phyloP scores from a whole-genome alignment of 2,888 invertebrate genomes.

The Psylliodes chrysocephalus region DNA sequence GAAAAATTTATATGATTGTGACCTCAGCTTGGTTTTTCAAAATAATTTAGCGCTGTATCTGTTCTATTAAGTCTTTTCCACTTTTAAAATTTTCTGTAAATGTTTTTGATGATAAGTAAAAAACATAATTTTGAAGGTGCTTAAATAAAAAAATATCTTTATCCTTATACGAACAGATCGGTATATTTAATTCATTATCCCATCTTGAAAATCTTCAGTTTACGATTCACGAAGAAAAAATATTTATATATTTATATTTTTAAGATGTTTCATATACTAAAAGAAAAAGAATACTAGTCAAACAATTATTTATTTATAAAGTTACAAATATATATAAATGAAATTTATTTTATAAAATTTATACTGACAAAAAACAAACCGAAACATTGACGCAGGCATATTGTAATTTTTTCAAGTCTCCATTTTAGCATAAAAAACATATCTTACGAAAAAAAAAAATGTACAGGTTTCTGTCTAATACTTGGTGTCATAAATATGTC shows the following conservation, averaged over 20 bases:
- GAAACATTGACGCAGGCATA: conserved; percentile 4
- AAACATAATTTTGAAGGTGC: background rate
- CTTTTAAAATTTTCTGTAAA: background rate
- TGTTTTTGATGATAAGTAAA: no score
- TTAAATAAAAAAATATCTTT: background rate
- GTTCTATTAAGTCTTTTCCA: conserved; percentile 15
- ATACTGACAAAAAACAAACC: conserved; percentile 18
- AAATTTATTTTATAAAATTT: conserved; percentile 28
- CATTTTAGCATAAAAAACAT: conserved; percentile 17
- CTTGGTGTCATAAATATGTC: conserved; percentile 24
- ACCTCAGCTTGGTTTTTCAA: background rate
- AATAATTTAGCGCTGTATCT: conserved; percentile 9
- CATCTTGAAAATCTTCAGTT: conserved; percentile 6
- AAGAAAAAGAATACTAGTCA: conserved; percentile 28
- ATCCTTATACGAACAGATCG: conserved; percentile 24
- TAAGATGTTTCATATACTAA: conserved; percentile 27
- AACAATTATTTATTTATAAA: conserved; percentile 30
- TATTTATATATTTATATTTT: conserved; percentile 30
- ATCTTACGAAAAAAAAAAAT: conserved; percentile 20
- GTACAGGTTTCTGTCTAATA: conserved; percentile 18
- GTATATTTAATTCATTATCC: conserved; percentile 4
- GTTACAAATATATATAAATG: conserved; percentile 29
- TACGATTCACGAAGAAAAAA: conserved; percentile 16
- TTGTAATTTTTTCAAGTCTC: conserved; percentile 11
- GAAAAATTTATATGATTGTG: background rate